phyloP scores from a whole-genome alignment of 1,140 invertebrate species.

The Phthorimaea operculella region DNA sequence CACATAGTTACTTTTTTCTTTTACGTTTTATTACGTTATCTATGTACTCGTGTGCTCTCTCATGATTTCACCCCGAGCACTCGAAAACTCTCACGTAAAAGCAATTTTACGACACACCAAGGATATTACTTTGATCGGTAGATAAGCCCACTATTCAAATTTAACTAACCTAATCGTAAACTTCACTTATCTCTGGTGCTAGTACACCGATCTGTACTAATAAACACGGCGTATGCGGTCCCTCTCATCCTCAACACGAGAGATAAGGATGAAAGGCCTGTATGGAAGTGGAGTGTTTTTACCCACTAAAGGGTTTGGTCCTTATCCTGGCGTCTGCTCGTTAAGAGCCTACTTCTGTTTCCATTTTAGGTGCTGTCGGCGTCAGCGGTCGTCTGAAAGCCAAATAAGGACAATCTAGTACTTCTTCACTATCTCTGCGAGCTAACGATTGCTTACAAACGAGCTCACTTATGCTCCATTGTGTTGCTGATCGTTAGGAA shows the following conservation, averaged over 20 bases:
- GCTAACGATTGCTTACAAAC: slow-evolving; percentile 1
- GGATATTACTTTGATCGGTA: neutral
- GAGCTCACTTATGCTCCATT: neutral
- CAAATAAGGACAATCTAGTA: slow-evolving; percentile 16
- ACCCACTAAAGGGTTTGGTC: slow-evolving; percentile 14
- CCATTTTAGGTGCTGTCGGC: slow-evolving; percentile 18
- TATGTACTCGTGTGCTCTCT: too few relatives aligned
- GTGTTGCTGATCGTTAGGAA: neutral
- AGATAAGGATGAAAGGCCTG: neutral
- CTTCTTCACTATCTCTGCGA: neutral
- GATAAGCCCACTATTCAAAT: slow-evolving; percentile 1
- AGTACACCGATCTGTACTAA: neutral
- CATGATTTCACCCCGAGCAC: neutral
- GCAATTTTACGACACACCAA: neutral
- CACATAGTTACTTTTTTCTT: too few relatives aligned
- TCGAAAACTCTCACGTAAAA: neutral
- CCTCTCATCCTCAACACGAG: neutral
- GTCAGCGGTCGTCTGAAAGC: slow-evolving; percentile 9
- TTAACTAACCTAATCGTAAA: slow-evolving; percentile 1
- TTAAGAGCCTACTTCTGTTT: slow-evolving; percentile 15
- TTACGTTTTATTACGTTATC: too few relatives aligned
- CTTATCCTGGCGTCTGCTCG: slow-evolving; percentile 15
- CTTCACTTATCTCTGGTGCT: neutral
- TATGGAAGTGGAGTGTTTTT: slow-evolving; percentile 7
- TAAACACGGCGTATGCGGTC: neutral